Conservation (phyloP, 2,113 vertebrate species). For the Ariopsis seemanni region DNA sequence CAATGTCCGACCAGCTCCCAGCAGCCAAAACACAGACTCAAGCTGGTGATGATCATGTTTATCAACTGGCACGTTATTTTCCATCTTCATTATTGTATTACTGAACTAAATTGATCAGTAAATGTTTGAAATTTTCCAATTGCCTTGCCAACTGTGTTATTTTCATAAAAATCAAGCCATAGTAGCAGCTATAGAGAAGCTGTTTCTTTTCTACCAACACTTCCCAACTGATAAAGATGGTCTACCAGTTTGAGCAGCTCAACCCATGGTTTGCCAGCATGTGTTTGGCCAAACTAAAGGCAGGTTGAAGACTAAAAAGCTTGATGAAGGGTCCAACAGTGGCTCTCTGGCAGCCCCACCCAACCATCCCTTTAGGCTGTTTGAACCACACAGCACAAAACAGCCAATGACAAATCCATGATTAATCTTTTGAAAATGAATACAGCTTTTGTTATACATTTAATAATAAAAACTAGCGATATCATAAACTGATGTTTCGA, state of each 20-base stretch:
- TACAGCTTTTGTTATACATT: neutral
- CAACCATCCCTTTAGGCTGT: no score
- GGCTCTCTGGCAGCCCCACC: neutral
- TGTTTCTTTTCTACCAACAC: neutral
- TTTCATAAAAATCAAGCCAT: neutral
- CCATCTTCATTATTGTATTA: neutral
- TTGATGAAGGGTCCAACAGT: neutral
- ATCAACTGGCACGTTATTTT: neutral
- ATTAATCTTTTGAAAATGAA: neutral
- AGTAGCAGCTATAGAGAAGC: neutral
- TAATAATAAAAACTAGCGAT: no score
- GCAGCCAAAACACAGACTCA: neutral
- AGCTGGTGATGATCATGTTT: neutral
- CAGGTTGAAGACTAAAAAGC: neutral
- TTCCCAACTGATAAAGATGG: neutral
- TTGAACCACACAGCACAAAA: neutral
- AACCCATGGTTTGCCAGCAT: neutral
- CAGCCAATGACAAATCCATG: neutral
- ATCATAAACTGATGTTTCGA: no score
- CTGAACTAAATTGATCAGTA: neutral
- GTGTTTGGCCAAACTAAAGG: neutral
- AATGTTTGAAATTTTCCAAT: neutral
- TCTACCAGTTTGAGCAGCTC: neutral
- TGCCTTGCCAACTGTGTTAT: neutral
- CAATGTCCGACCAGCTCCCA: neutral